A percentile compares a stretch with the other conserved stretches of the same genome.
Conservation (phyloP, 2,888 invertebrate species). For the Drosophila formosana region DNA sequence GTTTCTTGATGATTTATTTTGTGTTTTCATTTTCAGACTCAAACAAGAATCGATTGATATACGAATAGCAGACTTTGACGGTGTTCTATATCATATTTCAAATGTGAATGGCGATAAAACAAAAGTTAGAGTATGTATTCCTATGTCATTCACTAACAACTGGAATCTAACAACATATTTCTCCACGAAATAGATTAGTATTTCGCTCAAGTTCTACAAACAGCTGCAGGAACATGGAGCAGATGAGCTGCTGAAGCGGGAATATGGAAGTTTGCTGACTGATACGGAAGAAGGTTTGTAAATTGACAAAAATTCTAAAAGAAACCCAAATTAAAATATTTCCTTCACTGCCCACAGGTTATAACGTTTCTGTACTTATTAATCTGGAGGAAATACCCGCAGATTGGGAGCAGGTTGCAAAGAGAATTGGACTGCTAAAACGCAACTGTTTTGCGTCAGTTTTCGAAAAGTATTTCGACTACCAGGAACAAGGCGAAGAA, state of each 20-base stretch:
- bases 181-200: constrained; percentile 92
- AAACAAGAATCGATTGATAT: constrained; percentile 98
- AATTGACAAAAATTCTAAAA: background rate
- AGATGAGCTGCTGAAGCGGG: constrained; percentile 96
- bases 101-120: constrained; percentile 98
- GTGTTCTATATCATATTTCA: constrained; percentile 98
- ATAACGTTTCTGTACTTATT: constrained; percentile 96
- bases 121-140: constrained; percentile 94
- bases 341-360: constrained; percentile 87
- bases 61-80: constrained; percentile 98
- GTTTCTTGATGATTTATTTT: constrained; percentile 23
- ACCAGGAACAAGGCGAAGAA: constrained; percentile 96
- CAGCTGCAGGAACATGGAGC: constrained; percentile 99
- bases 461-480: constrained; percentile 99
- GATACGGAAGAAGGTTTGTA: constrained; percentile 93
- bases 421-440: constrained; percentile 97
- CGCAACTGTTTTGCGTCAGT: constrained; percentile 99
- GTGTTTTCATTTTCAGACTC: constrained; percentile 83
- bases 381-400: constrained; percentile 96
- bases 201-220: constrained; percentile 98
- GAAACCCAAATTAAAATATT: background rate
- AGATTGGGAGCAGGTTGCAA: constrained; percentile 95
- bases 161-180: constrained; percentile 23
- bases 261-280: constrained; percentile 94
- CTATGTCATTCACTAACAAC: constrained; percentile 9